A percentile compares a stretch with the other conserved stretches of the same genome.
Evolutionary conservation across 2,888 invertebrate genomes (phyloP).

Genomic region (Stenichneumon culpator): DNA sequence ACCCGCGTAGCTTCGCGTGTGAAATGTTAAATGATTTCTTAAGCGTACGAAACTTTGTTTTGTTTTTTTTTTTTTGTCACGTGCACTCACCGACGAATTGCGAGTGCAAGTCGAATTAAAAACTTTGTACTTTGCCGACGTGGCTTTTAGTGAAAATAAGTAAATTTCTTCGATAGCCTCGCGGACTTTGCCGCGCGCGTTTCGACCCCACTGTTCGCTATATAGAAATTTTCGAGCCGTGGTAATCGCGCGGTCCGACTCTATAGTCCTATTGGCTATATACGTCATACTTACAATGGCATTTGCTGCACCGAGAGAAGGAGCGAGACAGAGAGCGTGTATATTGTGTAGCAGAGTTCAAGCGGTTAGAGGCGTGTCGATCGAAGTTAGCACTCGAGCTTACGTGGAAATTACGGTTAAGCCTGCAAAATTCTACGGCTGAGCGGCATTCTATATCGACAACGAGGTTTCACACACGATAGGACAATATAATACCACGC

Average conservation of each 20-base stretch:
- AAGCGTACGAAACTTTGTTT: too few relatives aligned
- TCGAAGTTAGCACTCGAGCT: conserved; percentile 72
- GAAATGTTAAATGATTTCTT: too few relatives aligned
- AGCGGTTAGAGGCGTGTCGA: conserved; percentile 67
- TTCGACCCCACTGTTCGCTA: not conserved
- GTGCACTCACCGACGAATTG: conserved; percentile 1
- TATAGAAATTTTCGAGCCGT: not conserved
- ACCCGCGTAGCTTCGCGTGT: too few relatives aligned
- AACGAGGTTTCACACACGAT: conserved; percentile 29
- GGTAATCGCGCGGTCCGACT: not conserved
- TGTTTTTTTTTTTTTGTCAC: conserved; percentile 6
- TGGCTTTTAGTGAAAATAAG: not conserved
- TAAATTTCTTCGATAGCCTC: not conserved
- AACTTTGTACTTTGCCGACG: not conserved
- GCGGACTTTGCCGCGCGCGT: conserved; percentile 9
- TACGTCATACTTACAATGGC: not conserved
- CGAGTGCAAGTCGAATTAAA: not conserved
- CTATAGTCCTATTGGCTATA: not conserved
- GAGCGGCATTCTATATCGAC: conserved; percentile 66
- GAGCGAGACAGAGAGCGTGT: not conserved
- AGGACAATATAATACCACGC: conserved; percentile 34
- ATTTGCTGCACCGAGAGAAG: not conserved
- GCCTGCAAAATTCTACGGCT: conserved; percentile 70
- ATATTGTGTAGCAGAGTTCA: conserved; percentile 33
- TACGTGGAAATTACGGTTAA: conserved; percentile 75